Base-by-base conservation (phyloP, 2,888 invertebrate genomes). In the Smittia aterrima region DNA sequence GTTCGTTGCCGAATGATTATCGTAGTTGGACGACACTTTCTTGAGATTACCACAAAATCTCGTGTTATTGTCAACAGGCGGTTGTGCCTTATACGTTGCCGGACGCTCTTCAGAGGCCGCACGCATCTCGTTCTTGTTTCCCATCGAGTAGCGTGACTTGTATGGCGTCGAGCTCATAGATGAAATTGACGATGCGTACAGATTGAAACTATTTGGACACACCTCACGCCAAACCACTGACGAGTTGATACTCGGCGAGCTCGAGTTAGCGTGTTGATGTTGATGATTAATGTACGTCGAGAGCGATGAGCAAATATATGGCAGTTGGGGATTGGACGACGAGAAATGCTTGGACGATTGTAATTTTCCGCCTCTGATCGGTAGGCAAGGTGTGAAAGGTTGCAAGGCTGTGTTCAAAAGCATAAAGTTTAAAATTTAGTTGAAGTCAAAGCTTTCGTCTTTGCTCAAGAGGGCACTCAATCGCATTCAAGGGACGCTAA, bases 201-300 rank as follows among this genome's bases (percentile, higher is more conserved):
- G 77, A 77, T 83, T 83, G 75, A 83, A 83, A 78, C 80, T 83
- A 77, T 83, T 83, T 58, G 83, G 83, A 78, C 81, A 83, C 16
- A 82, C 83, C 78, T 83, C 83, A 74, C 83, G 82, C 83, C 83
- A 83, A 68, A 83, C 82, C 75, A 80, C 83, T n/a, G 83, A 83
- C 27, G 83, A 83, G 75, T 83, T 83, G 27, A 83, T 77, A 66
- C 83, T 83, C 77, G 79, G 81, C 1, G 81, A 80, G 27, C 82
- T 83, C 73, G 80, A 80, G 76, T 81, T 82, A 53, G 80, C 11
- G n/a, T 40, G 24, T 7, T 64, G 66, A 3, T 74, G 74, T 2
- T 64, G 64, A 13, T 77, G 64, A 18, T 58, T 74, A 76, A 71
- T 38, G 66, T 67, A 76, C 18, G 77, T 76, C 40, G 75, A 66